Conservation (phyloP, 2,113 vertebrate genomes). For the Cyprinus carpio region DNA sequence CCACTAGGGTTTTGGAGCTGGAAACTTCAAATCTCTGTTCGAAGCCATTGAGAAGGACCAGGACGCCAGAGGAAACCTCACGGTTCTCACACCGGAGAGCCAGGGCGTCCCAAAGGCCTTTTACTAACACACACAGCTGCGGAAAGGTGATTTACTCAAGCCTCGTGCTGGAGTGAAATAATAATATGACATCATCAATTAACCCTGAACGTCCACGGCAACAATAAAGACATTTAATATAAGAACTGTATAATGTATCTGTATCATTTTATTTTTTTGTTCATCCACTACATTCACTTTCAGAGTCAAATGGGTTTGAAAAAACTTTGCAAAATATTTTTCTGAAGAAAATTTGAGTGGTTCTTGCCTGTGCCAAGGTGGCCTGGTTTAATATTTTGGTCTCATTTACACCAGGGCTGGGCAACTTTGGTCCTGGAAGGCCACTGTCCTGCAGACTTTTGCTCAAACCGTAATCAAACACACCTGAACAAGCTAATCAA, state of each 20-base stretch:
- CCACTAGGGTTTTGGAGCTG: slow-evolving; percentile 80
- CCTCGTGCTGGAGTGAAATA: neutral
- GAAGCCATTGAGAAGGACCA: slow-evolving; percentile 84
- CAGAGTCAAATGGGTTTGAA: neutral
- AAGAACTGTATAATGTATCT: neutral
- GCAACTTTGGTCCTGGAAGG: too few relatives aligned
- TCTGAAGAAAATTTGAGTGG: too few relatives aligned
- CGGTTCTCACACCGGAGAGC: slow-evolving; percentile 64
- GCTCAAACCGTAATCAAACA: too few relatives aligned
- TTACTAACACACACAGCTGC: slow-evolving; percentile 59
- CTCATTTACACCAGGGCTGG: too few relatives aligned
- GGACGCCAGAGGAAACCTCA: slow-evolving; percentile 82
- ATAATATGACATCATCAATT: neutral
- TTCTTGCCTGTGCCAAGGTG: too few relatives aligned
- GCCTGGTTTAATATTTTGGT: too few relatives aligned
- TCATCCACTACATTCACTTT: neutral
- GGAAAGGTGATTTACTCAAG: neutral
- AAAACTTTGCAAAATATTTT: neutral
- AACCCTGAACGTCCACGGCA: neutral
- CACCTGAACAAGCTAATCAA: too few relatives aligned
- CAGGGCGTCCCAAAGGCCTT: slow-evolving; percentile 64
- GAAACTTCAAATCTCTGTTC: slow-evolving; percentile 85
- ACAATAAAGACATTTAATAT: neutral
- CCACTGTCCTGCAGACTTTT: too few relatives aligned
- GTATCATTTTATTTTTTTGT: neutral